Percentiles rank a stretch among this genome's conserved stretches.
phyloP scores from a whole-genome alignment of 2,797 vertebrate species.

The Buphagus erythrorhynchus region DNA sequence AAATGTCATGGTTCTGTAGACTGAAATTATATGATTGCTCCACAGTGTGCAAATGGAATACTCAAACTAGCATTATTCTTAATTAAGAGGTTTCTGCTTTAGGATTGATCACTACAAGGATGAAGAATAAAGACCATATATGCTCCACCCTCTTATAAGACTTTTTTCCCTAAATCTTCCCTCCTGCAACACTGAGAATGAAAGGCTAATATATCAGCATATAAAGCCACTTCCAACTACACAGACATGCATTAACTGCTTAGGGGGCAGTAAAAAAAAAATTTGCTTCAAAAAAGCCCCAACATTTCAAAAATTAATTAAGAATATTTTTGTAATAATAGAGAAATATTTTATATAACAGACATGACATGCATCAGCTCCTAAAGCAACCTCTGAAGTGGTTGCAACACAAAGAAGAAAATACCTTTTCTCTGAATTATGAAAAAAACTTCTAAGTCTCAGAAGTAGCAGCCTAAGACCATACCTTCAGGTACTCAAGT shows the following conservation, averaged over 20 bases:
- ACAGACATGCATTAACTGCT: not conserved
- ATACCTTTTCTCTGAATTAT: not conserved
- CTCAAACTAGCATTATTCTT: not conserved
- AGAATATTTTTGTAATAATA: not conserved
- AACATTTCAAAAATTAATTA: not conserved
- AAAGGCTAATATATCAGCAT: not conserved
- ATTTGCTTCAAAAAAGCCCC: not conserved
- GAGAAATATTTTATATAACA: not conserved
- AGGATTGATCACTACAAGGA: not conserved
- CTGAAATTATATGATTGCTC: not conserved
- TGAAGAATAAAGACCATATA: not conserved
- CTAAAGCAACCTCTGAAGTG: not conserved
- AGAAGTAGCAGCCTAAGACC: not conserved
- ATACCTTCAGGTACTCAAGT: not conserved
- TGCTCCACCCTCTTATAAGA: not conserved
- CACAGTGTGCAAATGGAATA: not conserved
- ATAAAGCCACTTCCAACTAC: not conserved
- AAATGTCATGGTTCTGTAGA: not conserved
- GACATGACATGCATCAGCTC: not conserved
- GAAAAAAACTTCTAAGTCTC: fast-evolving
- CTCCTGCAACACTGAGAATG: not conserved
- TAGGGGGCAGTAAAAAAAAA: not conserved
- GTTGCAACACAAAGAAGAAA: not conserved
- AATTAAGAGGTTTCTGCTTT: not conserved
- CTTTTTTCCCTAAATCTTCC: not conserved